These are phyloP conservation scores for Andricus grossulariae DNA, from an alignment of 1,140 invertebrate genomes.

Conservation along the genomic window DNA sequence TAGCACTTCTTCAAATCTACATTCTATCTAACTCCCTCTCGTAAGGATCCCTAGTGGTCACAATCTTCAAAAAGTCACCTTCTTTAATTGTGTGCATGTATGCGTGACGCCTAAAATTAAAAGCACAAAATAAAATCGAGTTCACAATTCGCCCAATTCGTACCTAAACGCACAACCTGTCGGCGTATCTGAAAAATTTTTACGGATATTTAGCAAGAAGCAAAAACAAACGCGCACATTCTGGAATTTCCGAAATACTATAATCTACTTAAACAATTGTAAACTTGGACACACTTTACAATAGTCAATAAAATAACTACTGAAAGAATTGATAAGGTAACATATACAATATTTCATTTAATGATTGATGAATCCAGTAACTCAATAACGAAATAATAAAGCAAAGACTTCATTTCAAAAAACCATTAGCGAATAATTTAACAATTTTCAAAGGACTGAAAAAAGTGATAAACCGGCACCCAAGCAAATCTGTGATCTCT, in stretches of 20 bases:
- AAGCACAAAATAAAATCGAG: not conserved
- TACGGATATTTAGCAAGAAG: too few species aligned
- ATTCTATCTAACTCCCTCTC: not conserved
- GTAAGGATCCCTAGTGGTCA: not conserved
- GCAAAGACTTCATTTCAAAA: too few species aligned
- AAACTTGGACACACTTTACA: too few species aligned
- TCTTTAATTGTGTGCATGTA: not conserved
- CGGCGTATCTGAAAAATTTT: not conserved
- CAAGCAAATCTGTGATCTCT: slow-evolving; percentile 10
- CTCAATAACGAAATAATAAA: too few species aligned
- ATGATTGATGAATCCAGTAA: not conserved
- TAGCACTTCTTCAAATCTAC: slow-evolving; percentile 21
- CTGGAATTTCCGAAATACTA: too few species aligned
- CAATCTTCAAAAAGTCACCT: slow-evolving; percentile 68
- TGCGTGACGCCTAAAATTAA: slow-evolving; percentile 1
- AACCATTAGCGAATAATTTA: too few species aligned
- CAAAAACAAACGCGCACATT: too few species aligned
- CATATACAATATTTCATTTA: not conserved
- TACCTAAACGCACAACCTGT: slow-evolving; percentile 63
- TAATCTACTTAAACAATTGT: too few species aligned
- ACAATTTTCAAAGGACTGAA: not conserved
- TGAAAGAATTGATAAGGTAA: not conserved
- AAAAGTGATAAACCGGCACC: not conserved
- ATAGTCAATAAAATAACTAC: too few species aligned
- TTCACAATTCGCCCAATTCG: slow-evolving; percentile 63